Conservation (phyloP, 2,797 vertebrate genomes). For the Psittacula derbiana region DNA sequence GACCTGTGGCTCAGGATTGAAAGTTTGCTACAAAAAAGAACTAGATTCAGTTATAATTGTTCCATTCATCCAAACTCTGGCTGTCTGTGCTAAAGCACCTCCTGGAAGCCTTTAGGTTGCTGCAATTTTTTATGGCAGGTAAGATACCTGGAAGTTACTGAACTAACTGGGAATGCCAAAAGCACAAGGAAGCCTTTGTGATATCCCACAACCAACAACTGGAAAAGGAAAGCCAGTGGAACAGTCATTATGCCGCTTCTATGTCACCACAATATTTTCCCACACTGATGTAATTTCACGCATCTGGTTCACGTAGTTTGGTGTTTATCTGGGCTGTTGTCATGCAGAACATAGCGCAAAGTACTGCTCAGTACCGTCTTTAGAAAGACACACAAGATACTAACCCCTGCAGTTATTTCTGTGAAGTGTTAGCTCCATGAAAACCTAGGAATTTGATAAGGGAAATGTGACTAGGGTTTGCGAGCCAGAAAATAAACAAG, state of each 20-base stretch:
- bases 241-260: fast-evolving
- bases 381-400: not conserved
- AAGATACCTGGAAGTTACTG: not conserved
- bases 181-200: not conserved
- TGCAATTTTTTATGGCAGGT: not conserved
- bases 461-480: not conserved
- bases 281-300: not conserved
- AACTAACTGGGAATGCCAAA: not conserved
- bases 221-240: not conserved
- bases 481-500: not conserved
- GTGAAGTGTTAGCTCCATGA: not conserved
- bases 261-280: not conserved
- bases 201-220: not conserved
- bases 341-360: not conserved
- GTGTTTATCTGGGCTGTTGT: not conserved
- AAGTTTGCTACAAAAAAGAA: not conserved
- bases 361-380: not conserved
- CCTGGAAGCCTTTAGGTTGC: not conserved
- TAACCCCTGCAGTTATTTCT: not conserved
- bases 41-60: not conserved
- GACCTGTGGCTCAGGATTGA: not conserved
- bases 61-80: not conserved
- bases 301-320: not conserved
- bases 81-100: not conserved
- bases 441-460: not conserved